Base-by-base conservation (phyloP, 1,140 invertebrate species). In the Drosophila sp. region DNA sequence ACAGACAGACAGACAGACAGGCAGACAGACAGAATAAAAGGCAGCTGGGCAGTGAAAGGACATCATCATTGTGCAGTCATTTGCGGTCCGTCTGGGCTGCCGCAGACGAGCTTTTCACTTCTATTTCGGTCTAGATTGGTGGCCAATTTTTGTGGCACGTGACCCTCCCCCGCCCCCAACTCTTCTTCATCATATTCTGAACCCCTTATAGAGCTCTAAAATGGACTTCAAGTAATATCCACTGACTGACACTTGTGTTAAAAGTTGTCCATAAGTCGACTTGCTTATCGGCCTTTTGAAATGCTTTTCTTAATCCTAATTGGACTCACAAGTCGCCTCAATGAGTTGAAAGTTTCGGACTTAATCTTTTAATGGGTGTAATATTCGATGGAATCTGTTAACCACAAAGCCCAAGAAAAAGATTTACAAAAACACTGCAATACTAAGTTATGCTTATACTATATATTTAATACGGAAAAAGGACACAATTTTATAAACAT, bases 261-360 rank as follows among this genome's bases (percentile, higher is more conserved):
- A 65, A 77, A 77, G 59, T 80, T 72, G 29, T 32, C 43, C 72
- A 48, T 57, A 76, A 80, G 43, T 58, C 40, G 13, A 34, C 25
- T 45, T 50, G 36, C 63, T 74, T 63, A 74, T 78, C 76, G 75
- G 40, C 40, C 38, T 79, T 62, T 66, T 43, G 14, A 50, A 73
- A 59, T 32, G 38, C 18, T 61, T 27, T 38, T 41, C 58, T 36
- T 81, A 82, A 82, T 61, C 79, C 78, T 81, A 81, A 81, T 82
- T 81, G 79, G 58, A 76, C 46, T 21, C 66, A 48, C 27, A 62
- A 76, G 38, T 57, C 48, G 64, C 29, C 53, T 54, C 38, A 75
- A 53, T 54, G 53, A 75, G 77, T 50, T 54, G 38, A 80, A 80
- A 63, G 56, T 72, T 77, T 48, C 25, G 16, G 41, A 6, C 50